Conservation (phyloP, 1,140 invertebrate species). For the Cotesia typhae region DNA sequence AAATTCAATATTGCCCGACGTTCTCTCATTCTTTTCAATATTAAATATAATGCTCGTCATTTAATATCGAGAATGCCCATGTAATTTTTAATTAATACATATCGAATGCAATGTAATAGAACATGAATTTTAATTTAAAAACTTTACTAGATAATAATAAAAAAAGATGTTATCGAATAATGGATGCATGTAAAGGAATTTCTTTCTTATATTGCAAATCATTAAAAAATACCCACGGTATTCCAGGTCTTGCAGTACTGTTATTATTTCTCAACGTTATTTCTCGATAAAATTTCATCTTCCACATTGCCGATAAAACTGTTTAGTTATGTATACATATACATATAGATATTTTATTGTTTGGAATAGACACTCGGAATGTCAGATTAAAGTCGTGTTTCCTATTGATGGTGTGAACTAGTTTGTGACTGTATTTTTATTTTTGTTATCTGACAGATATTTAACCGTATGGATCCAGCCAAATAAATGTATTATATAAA, state of each 20-base stretch:
- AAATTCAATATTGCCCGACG: too few species aligned
- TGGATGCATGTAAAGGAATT: too few species aligned
- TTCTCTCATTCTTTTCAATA: too few species aligned
- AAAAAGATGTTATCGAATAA: too few species aligned
- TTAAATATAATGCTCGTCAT: too few species aligned
- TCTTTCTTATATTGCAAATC: too few species aligned
- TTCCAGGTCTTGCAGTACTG: not conserved
- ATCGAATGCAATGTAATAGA: too few species aligned
- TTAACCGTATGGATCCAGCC: not conserved
- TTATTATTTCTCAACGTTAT: not conserved
- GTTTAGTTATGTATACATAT: not conserved
- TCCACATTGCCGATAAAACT: constrained; percentile 2
- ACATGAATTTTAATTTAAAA: too few species aligned
- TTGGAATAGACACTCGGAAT: not conserved
- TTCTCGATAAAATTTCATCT: constrained; percentile 4
- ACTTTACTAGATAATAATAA: too few species aligned
- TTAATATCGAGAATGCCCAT: too few species aligned
- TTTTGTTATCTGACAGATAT: not conserved
- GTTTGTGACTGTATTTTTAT: constrained; percentile 8
- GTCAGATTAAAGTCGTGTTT: constrained; percentile 7
- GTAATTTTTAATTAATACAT: too few species aligned
- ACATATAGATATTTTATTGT: not conserved
- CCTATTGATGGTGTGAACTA: constrained; percentile 7
- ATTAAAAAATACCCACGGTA: too few species aligned
- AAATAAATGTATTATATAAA: not conserved